These are phyloP conservation scores for Ischnura elegans DNA, from an alignment of 2,888 invertebrate genomes.

Conservation along the genomic window DNA sequence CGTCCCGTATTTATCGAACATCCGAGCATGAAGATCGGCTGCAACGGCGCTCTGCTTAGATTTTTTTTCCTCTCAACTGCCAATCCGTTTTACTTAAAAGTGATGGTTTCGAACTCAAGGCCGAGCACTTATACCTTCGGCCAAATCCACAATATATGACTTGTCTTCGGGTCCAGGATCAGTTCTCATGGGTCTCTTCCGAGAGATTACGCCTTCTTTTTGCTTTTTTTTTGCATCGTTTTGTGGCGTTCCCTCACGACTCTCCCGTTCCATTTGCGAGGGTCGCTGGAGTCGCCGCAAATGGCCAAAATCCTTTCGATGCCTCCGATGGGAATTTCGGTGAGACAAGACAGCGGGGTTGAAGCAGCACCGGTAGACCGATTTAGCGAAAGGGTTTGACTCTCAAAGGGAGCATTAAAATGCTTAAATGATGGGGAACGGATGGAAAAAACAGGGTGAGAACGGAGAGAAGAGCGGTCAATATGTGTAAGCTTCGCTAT, in stretches of 20 bases:
- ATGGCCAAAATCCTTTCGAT: background rate
- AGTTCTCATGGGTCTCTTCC: background rate
- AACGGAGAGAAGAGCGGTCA: background rate
- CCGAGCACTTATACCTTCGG: slow-evolving; percentile 53
- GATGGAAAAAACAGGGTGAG: background rate
- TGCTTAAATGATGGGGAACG: background rate
- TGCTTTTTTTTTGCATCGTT: slow-evolving; percentile 11
- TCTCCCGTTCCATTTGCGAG: background rate
- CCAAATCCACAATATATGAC: slow-evolving; percentile 59
- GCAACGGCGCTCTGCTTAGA: background rate
- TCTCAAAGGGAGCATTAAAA: background rate
- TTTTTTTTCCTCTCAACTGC: background rate
- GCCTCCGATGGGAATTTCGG: background rate
- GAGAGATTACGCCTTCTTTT: background rate
- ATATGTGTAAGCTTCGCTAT: background rate
- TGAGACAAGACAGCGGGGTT: slow-evolving; percentile 29
- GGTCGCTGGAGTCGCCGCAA: slow-evolving; percentile 26
- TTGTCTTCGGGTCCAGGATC: slow-evolving; percentile 37
- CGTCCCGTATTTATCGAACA: slow-evolving; percentile 40
- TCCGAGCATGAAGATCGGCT: slow-evolving; percentile 4
- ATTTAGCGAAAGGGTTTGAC: background rate
- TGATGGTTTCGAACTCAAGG: slow-evolving; percentile 42
- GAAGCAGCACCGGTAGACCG: background rate
- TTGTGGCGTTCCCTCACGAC: background rate
- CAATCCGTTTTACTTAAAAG: slow-evolving; percentile 35